phyloP scores from a whole-genome alignment of 2,797 vertebrate species.

The Centroberyx gerrardi region DNA sequence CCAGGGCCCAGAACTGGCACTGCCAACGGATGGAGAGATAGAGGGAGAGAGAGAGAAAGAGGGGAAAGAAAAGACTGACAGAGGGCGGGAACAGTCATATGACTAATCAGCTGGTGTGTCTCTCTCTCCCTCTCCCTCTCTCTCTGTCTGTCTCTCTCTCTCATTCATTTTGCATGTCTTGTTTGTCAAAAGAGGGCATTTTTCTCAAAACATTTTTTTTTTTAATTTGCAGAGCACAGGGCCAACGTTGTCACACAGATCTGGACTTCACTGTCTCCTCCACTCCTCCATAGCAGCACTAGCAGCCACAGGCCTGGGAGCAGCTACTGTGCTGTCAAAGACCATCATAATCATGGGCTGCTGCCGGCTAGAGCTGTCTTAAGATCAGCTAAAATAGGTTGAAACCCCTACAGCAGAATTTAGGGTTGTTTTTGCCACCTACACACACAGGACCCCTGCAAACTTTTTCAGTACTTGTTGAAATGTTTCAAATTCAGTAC shows the following conservation, averaged over 20 bases:
- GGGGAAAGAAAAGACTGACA: slow-evolving; percentile 29
- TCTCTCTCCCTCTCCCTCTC: neutral
- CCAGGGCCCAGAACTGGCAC: slow-evolving; percentile 58
- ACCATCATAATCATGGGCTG: slow-evolving; percentile 47
- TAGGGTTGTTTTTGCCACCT: slow-evolving; percentile 40
- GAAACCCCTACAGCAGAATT: slow-evolving; percentile 53
- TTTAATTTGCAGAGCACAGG: slow-evolving; percentile 19
- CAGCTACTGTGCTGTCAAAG: slow-evolving; percentile 61
- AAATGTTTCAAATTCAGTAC: slow-evolving; percentile 7
- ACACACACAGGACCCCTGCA: slow-evolving; percentile 33
- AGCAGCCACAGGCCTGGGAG: slow-evolving; percentile 43
- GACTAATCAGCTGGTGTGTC: slow-evolving; percentile 45
- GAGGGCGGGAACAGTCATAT: slow-evolving; percentile 32
- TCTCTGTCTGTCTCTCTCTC: neutral
- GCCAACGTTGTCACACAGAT: slow-evolving; percentile 9
- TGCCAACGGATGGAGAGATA: slow-evolving; percentile 37
- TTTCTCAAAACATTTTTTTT: slow-evolving; percentile 15
- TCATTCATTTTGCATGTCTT: neutral
- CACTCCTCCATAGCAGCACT: slow-evolving; percentile 8
- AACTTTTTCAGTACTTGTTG: slow-evolving; percentile 19
- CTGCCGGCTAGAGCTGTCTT: slow-evolving; percentile 62
- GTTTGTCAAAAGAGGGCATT: slow-evolving; percentile 22
- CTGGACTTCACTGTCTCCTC: slow-evolving; percentile 11
- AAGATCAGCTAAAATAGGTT: slow-evolving; percentile 63
- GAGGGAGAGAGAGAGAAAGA: too few species aligned